Evolutionary conservation across 2,113 vertebrate genomes (phyloP), one percentile per base, ranked within the genome.

Genomic region (Pleuronectes platessa): DNA sequence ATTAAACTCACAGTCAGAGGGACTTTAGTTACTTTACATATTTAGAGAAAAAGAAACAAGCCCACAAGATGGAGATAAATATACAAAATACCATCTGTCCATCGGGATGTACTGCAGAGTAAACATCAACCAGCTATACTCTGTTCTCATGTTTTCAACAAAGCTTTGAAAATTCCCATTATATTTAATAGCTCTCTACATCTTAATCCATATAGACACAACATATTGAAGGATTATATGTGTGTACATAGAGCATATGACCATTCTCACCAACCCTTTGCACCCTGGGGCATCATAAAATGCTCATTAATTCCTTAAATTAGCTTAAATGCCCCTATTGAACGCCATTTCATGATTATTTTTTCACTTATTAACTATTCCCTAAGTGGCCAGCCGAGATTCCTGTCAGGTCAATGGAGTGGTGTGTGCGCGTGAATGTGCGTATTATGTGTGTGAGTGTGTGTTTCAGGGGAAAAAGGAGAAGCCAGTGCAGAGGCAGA

Each of bases 301-400:
- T 83, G 78, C 84, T 90, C 81, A 93, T 93, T 93, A 91, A 93
- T 92, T 92, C 81, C 78, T 84, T 78, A 87, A 91, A 93, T 93
- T 88, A 90, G 83, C 89, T 90, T 91, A 93, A 92, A 90, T 78
- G 81, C 86, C 76, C 86, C 88, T 88, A 93, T 92, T 94, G 83
- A 91, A 88, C 79, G 75, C 81, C 72, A 84, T 85, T 88, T 88
- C 63, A 86, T 86, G 81, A 92, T 90, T 89, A 90, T 93, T 92
- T 92, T 71, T 91, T 90, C 78, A 74, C 86, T 90, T 92, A 93
- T 93, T 92, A 92, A 92, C 88, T 88, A 89, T 88, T 91, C 84
- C 80, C 89, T 87, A 81, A 89, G 89, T 85, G 88, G 81, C 79
- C 70, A 78, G 76, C 81, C 1, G 21, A 78, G 78, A 81, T 86